Conservation (phyloP, 2,797 vertebrate species). For the Malacoctenus gilli region DNA sequence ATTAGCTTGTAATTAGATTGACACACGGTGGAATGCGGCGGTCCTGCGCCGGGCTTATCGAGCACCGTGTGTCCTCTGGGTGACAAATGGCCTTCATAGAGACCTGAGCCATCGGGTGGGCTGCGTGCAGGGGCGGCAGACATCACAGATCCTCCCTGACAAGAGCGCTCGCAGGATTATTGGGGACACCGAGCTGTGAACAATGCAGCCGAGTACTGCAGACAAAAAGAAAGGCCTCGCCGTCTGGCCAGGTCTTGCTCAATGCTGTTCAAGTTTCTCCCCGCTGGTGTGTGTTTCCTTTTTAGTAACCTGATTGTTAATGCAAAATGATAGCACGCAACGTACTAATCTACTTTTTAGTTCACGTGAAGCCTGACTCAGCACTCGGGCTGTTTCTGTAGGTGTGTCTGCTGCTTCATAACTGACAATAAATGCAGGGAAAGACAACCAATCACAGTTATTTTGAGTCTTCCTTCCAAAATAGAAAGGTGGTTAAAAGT, state of each 20-base stretch:
- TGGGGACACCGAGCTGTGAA: constrained; percentile 44
- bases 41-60: constrained; percentile 48
- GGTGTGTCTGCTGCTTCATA: constrained; percentile 28
- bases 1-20: constrained; percentile 71
- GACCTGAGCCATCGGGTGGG: constrained; percentile 34
- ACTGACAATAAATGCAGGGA: constrained; percentile 14
- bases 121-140: constrained; percentile 39
- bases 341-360: constrained; percentile 50
- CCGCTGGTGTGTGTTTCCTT: constrained; percentile 41
- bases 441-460: neutral
- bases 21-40: constrained; percentile 59
- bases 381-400: constrained; percentile 38
- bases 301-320: constrained; percentile 62
- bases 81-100: constrained; percentile 58
- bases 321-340: constrained; percentile 65
- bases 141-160: constrained; percentile 51
- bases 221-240: constrained; percentile 29
- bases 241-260: constrained; percentile 33
- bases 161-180: constrained; percentile 37
- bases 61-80: constrained; percentile 44
- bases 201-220: constrained; percentile 61
- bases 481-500: no score
- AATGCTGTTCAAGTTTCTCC: constrained; percentile 53
- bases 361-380: constrained; percentile 56
- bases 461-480: neutral